These are phyloP conservation scores for Leucophora obtusa DNA, from an alignment of 2,888 invertebrate genomes.

Conservation along the genomic window DNA sequence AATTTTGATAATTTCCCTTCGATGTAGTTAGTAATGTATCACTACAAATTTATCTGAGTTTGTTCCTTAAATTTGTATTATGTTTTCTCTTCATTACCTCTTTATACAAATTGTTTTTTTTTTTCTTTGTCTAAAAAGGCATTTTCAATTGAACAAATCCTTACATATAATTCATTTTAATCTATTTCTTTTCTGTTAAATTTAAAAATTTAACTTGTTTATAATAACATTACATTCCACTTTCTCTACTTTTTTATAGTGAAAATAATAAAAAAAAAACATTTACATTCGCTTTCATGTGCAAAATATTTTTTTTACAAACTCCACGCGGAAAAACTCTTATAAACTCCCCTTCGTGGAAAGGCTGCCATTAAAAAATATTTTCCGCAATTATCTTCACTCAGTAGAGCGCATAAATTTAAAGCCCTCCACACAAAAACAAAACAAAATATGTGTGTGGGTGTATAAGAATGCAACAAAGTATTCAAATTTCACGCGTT, in stretches of 20 bases:
- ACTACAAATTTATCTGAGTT: too few relatives aligned
- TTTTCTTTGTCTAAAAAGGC: background rate
- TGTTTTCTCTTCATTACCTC: slow-evolving; percentile 8
- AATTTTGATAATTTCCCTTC: too few relatives aligned
- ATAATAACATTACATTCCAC: slow-evolving; percentile 21
- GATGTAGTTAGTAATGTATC: too few relatives aligned
- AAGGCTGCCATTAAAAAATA: slow-evolving; percentile 43
- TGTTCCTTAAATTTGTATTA: too few relatives aligned
- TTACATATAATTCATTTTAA: background rate
- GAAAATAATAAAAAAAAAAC: slow-evolving; percentile 9
- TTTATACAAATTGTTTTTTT: too few relatives aligned
- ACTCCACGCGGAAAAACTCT: background rate
- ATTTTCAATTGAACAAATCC: slow-evolving; percentile 35
- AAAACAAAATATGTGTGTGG: background rate
- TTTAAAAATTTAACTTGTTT: slow-evolving; percentile 19
- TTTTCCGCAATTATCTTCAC: slow-evolving; percentile 59
- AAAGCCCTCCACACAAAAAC: slow-evolving; percentile 15
- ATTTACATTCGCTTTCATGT: slow-evolving; percentile 10
- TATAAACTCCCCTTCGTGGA: slow-evolving; percentile 25
- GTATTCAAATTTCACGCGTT: slow-evolving; percentile 50
- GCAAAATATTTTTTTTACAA: slow-evolving; percentile 18
- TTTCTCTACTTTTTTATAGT: slow-evolving; percentile 27
- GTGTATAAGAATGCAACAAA: slow-evolving; percentile 21
- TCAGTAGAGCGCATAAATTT: slow-evolving; percentile 56
- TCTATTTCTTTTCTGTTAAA: background rate